Evolutionary conservation across 1,140 invertebrate species (phyloP).

Genomic region (Procambarus clarkii): DNA sequence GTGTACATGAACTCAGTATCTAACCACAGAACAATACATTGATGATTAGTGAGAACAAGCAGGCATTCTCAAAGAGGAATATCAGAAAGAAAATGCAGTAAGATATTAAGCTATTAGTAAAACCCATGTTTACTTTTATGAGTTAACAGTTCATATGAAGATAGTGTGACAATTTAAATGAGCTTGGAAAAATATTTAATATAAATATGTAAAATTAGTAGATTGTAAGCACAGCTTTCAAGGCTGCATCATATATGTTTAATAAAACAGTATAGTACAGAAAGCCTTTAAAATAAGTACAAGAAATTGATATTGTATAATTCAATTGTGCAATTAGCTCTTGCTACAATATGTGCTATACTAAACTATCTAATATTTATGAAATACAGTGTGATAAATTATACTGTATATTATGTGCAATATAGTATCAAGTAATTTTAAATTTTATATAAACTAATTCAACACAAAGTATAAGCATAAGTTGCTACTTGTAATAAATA

Average conservation of each 20-base stretch:
- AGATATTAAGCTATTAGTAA: too few species aligned
- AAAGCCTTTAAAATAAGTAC: not conserved
- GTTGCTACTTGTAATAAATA: not conserved
- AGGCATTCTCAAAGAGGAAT: too few species aligned
- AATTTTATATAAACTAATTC: conserved; percentile 2
- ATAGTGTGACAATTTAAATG: not conserved
- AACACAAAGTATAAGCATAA: conserved; percentile 18
- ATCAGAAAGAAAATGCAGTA: too few species aligned
- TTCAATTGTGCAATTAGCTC: not conserved
- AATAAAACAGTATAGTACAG: not conserved
- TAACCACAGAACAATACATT: too few species aligned
- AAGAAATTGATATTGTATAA: not conserved
- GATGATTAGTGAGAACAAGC: too few species aligned
- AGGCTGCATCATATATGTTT: not conserved
- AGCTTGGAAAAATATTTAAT: not conserved
- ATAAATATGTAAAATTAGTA: not conserved
- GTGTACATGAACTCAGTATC: too few species aligned
- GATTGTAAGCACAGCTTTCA: not conserved
- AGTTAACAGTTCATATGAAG: too few species aligned
- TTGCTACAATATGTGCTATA: conserved; percentile 22
- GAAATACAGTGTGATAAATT: not conserved
- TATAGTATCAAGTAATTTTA: not conserved
- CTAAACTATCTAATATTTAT: conserved; percentile 20
- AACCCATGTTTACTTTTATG: too few species aligned
- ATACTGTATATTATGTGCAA: conserved; percentile 3